These are phyloP conservation scores for Crioceris asparagi DNA, from an alignment of 2,888 invertebrate species.

Conservation along the genomic window DNA sequence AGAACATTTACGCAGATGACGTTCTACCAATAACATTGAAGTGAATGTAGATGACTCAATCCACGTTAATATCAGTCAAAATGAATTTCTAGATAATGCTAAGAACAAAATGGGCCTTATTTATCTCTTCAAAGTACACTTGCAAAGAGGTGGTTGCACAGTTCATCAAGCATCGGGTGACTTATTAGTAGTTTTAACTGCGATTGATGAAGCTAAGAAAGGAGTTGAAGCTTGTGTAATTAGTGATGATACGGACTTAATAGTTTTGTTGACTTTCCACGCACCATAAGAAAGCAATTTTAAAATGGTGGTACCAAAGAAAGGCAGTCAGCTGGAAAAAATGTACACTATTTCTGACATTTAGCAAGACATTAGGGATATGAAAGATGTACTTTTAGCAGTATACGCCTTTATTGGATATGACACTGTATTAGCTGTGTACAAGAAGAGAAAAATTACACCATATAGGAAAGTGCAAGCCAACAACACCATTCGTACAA, in stretches of 20 bases:
- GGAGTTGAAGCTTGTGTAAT: slow-evolving; percentile 7
- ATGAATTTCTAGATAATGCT: too few species aligned
- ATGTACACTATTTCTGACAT: slow-evolving; percentile 6
- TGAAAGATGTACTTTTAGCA: slow-evolving; percentile 8
- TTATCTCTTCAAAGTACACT: not conserved
- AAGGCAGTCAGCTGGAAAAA: slow-evolving; percentile 6
- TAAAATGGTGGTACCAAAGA: slow-evolving; percentile 3
- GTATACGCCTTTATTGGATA: slow-evolving; percentile 7
- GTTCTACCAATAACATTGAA: not conserved
- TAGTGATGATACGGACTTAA: slow-evolving; percentile 8
- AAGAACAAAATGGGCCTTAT: too few species aligned
- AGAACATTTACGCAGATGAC: too few species aligned
- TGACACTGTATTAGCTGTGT: slow-evolving; percentile 9
- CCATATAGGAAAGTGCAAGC: slow-evolving; percentile 9
- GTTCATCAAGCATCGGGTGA: slow-evolving; percentile 7
- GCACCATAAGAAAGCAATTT: slow-evolving; percentile 7
- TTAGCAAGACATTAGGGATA: slow-evolving; percentile 7
- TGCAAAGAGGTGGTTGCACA: slow-evolving; percentile 5
- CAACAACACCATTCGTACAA: slow-evolving; percentile 7
- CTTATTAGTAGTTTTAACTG: slow-evolving; percentile 7
- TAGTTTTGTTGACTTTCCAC: slow-evolving; percentile 11
- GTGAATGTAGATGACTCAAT: not conserved
- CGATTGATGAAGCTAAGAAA: slow-evolving; percentile 10
- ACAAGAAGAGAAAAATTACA: slow-evolving; percentile 9
- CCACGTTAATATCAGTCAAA: too few species aligned